Conservation (phyloP, 2,113 vertebrate species). For the Oncorhynchus clarkii region DNA sequence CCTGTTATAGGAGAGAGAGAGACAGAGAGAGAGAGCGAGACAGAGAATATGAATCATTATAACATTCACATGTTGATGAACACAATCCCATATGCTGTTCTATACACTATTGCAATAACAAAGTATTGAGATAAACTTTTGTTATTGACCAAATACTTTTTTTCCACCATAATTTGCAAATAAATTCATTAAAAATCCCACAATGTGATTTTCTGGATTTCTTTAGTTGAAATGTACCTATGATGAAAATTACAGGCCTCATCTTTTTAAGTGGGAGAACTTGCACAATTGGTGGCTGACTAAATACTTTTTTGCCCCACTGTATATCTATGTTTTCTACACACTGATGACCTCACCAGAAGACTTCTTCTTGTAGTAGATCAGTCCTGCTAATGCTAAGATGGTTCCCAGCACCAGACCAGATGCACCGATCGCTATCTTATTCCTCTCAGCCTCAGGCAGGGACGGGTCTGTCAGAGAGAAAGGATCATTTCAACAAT, state of each 20-base stretch:
- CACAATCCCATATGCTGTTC: not conserved
- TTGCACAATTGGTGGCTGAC: too few species aligned
- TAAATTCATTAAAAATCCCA: too few species aligned
- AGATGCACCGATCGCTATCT: slow-evolving; percentile 15
- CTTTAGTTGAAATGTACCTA: too few species aligned
- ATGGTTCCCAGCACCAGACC: slow-evolving; percentile 29
- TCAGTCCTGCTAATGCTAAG: slow-evolving; percentile 16
- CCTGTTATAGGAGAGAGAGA: too few species aligned
- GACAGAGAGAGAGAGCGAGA: not conserved
- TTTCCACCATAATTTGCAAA: too few species aligned
- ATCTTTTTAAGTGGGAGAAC: too few species aligned
- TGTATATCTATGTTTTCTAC: not conserved
- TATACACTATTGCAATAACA: too few species aligned
- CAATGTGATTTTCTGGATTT: too few species aligned
- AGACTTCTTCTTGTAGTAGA: slow-evolving; percentile 26
- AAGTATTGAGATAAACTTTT: too few species aligned
- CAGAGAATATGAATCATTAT: not conserved
- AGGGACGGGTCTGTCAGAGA: slow-evolving; percentile 24
- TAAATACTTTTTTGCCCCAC: too few species aligned
- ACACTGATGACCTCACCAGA: slow-evolving; percentile 20
- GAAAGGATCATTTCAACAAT: not conserved
- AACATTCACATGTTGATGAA: not conserved
- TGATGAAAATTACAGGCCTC: too few species aligned
- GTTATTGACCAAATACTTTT: too few species aligned
- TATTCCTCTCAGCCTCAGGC: slow-evolving; percentile 16